Base-by-base conservation (phyloP, 2,113 vertebrate species). In the Lepus timidus region DNA sequence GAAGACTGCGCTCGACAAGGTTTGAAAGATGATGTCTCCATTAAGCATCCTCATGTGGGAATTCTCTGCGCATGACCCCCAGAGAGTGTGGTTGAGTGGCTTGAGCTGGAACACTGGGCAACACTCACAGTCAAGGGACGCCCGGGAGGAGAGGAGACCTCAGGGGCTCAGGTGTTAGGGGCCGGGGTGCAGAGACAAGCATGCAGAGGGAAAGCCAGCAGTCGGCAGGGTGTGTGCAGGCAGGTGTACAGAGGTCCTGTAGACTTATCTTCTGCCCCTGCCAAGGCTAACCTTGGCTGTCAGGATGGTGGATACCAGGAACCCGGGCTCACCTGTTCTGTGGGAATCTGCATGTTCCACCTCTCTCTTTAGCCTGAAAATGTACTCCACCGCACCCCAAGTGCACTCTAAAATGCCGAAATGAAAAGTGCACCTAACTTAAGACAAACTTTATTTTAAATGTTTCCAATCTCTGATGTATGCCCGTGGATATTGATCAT, bases 151-250 rank as follows among this genome's bases (percentile, higher is more conserved):
- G 29, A 36, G 39, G 12, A 2, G 2, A 44, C 44, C 12, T 4
- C 10, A 10, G 44, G 27, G 8, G 33, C 22, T 5, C 25, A 55
- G 70, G 39, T 17, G n/a, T 82, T 36, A 55, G 84, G 51, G n/a
- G 22, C 6, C 14, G 6, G n/a, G 20, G 2, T n/a, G 11, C 51
- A 25, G 9, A n/a, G 75, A 20, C 39, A n/a, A 51, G 2, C 7
- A 25, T 22, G 3, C 19, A 19, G 33, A 55, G 52, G 33, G 61
- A 39, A 80, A 58, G 62, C 51, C 29, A 22, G n/a, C 23, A 13
- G 33, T 6, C 10, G 10, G 0, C 17, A 22, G 33, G 12, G 7
- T 51, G 2, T 2, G 12, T 27, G 10, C 2, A 0, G 11, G 49
- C 31, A 33, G 31, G 8, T 70, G n/a, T 16, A 25, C 49, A 52